These are phyloP conservation scores for Papilio polytes DNA, from an alignment of 1,140 invertebrate species.

Conservation along the genomic window DNA sequence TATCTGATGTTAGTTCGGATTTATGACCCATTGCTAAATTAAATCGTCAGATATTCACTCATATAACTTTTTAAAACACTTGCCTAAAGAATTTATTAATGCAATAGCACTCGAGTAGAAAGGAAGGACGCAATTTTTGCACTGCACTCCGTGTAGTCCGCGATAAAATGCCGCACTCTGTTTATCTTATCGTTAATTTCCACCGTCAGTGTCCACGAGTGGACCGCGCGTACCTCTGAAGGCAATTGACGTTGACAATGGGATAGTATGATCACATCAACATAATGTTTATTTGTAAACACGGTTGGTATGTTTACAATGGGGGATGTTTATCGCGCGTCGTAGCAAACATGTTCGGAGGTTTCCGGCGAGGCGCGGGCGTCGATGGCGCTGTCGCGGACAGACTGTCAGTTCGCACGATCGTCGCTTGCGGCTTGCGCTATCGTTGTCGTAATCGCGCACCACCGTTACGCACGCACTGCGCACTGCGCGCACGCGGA, in stretches of 20 bases:
- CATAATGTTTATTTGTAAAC: slow-evolving; percentile 43
- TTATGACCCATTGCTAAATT: slow-evolving; percentile 62
- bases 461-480: slow-evolving; percentile 56
- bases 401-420: slow-evolving; percentile 57
- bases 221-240: slow-evolving; percentile 56
- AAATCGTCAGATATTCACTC: slow-evolving; percentile 50
- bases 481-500: slow-evolving; percentile 27
- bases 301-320: slow-evolving; percentile 45
- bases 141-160: slow-evolving; percentile 54
- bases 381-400: slow-evolving; percentile 50
- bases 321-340: slow-evolving; percentile 36
- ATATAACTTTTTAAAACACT: slow-evolving; percentile 30
- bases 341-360: slow-evolving; percentile 36
- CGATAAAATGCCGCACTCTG: slow-evolving; percentile 54
- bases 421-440: slow-evolving; percentile 51
- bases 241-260: slow-evolving; percentile 35
- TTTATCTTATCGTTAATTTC: slow-evolving; percentile 73
- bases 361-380: slow-evolving; percentile 49
- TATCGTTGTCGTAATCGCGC: slow-evolving; percentile 67
- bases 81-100: slow-evolving; percentile 5
- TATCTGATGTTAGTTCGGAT: slow-evolving; percentile 66
- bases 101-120: slow-evolving; percentile 56
- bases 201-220: slow-evolving; percentile 55
- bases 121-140: slow-evolving; percentile 70
- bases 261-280: slow-evolving; percentile 31